Evolutionary conservation across 2,888 invertebrate genomes (phyloP), one percentile per base, ranked within the genome.

Genomic region (Eupithecia tripunctaria): DNA sequence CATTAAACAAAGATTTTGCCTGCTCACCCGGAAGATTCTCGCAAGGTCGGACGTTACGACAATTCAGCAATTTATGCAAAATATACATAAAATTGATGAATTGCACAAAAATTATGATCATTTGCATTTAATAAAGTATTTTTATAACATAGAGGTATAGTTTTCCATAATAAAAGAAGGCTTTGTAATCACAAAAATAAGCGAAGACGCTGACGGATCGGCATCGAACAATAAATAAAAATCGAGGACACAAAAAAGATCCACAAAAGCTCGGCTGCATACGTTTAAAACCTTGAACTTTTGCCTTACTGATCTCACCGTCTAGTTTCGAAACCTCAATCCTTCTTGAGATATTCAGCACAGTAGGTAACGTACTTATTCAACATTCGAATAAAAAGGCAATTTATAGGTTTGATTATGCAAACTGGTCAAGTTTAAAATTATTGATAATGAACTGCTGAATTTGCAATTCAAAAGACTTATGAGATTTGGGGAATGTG

Each of bases 281-380:
- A 72, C 60, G 51, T 63, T 74, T 32, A 59, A 68, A 74, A 82
- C 91, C 91, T 90, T 91, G 91, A 91, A 88, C 90, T 91, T 90
- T 89, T 86, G 80, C 80, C 76, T 75, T 76, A 70, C 71, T 72
- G 43, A 68, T 80, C 76, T 75, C 81, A 81, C 75, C 78, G 76
- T 83, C 83, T 81, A 82, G 79, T 87, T 83, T 82, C 79, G 81
- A 83, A 85, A 86, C 81, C 82, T 82, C 78, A 81, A 82, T 85
- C 84, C 81, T 65, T 72, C 78, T 74, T 76, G 73, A 82, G 78
- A 79, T 71, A 80, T 78, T 78, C 76, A 73, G 47, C 71, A 73
- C 70, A 69, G 71, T 51, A 15, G 29, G 29, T 72, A 0, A 36
- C 38, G 14, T 38, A 74, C 21, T 78, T 6, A 80, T 77, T 75